Evolutionary conservation across 1,140 invertebrate genomes (phyloP), one percentile per base, ranked within the genome.

Genomic region (Trichonephila clavata): DNA sequence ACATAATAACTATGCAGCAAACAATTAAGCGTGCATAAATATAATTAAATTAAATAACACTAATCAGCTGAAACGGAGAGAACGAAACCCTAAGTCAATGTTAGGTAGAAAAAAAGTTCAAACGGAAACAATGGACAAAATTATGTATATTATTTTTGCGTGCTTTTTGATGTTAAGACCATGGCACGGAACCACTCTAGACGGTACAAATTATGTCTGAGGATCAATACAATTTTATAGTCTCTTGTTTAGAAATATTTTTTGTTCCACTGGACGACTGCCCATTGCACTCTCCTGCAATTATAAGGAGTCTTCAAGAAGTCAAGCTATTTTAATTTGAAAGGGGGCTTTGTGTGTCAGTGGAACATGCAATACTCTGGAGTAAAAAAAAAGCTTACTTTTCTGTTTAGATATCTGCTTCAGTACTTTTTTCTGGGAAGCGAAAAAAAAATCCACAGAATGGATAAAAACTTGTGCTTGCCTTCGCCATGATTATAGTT

Each of bases 31-130:
- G 68, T 77, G 68, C 16, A 77, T 77, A 39, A 27, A 77, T 77
- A 77, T 77, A 77, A 77, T 77, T 77, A 77, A 77, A 77, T 77
- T 39, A 77, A 77, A 77, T 77, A 6, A 77, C 27, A 77, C 68
- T 39, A 77, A 77, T 77, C 27, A 77, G 68, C 68, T 27, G 27
- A 77, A 32, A 27, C 27, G 68, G 2, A 16, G 13, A 77, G 27
- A 77, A 77, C 27, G 68, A 24, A 32, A 2, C 24, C 24, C 8
- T n/a, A 50, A 13, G 50, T 13, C 50, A 27, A 77, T 16, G 10
- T 24, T 24, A 32, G 68, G 24, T 32, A 27, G 24, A 77, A 77
- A 77, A 77, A 77, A 77, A 10, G 32, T 77, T 24, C 27, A 32
- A 77, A 10, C 27, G 13, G 68, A 77, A 77, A 77, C 68, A 77